Evolutionary conservation across 2,113 vertebrate species (phyloP).

Genomic region (Montifringilla adamsi): DNA sequence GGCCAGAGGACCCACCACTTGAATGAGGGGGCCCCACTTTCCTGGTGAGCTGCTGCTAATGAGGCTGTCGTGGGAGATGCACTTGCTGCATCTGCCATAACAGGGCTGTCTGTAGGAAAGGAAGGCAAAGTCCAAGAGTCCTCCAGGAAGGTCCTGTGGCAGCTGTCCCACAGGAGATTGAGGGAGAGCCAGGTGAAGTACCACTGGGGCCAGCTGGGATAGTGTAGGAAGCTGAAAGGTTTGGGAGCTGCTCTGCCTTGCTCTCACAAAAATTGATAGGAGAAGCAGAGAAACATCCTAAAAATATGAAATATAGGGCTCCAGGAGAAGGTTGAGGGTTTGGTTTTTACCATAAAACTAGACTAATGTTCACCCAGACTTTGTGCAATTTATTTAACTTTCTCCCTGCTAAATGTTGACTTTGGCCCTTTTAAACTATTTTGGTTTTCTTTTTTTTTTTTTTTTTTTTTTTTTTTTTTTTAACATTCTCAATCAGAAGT

Average conservation of each 20-base stretch:
- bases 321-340: not conserved
- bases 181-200: not conserved
- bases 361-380: not conserved
- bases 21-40: rapidly evolving
- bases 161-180: rapidly evolving
- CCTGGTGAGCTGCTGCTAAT: not conserved
- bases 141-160: rapidly evolving
- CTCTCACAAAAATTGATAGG: not conserved
- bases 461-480: not conserved
- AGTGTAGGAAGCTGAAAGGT: not conserved
- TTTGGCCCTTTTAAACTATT: not conserved
- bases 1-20: not conserved
- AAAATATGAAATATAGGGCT: not conserved
- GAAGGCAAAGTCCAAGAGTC: not conserved
- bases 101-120: not conserved
- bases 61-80: not conserved
- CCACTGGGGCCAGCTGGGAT: not conserved
- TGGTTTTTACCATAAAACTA: not conserved
- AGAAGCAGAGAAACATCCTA: not conserved
- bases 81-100: not conserved
- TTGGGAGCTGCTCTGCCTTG: not conserved
- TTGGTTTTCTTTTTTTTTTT: not conserved
- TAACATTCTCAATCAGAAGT: not conserved
- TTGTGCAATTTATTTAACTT: not conserved
- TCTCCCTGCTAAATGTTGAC: not conserved